These are phyloP conservation scores for Delphinus delphis DNA, from an alignment of 2,113 vertebrate species.

Conservation along the genomic window DNA sequence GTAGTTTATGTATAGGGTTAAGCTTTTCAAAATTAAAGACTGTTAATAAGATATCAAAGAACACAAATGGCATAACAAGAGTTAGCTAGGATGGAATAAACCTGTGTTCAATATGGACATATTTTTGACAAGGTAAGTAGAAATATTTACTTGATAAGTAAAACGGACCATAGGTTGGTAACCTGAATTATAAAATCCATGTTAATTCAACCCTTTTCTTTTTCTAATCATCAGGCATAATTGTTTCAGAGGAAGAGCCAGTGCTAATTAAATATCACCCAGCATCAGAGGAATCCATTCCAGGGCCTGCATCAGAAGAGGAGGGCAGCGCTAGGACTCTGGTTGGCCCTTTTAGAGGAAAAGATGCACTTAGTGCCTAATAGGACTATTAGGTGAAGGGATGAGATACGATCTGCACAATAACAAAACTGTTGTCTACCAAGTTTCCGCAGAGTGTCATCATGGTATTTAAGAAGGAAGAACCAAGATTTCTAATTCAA, in stretches of 20 bases:
- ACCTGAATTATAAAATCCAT: background rate
- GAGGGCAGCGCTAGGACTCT: background rate
- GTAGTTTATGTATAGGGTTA: background rate
- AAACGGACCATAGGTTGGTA: background rate
- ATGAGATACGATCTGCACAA: background rate
- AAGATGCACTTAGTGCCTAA: background rate
- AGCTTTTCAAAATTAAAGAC: background rate
- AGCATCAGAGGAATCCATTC: background rate
- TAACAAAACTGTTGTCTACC: background rate
- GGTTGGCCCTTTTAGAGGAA: background rate
- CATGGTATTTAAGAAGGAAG: background rate
- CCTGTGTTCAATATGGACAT: background rate
- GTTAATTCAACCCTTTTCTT: background rate
- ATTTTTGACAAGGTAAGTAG: background rate
- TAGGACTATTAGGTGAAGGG: background rate
- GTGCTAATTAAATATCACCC: background rate
- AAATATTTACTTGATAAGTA: background rate
- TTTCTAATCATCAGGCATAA: background rate
- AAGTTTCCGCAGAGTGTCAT: background rate
- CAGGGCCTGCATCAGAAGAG: background rate
- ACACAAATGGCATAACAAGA: background rate
- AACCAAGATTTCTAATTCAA: background rate
- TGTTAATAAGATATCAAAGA: background rate
- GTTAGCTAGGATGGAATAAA: background rate
- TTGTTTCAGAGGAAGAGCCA: background rate